A percentile compares a stretch with the other conserved stretches of the same genome.
Conservation (phyloP, 2,113 vertebrate genomes). For the Corythornis cristatus region DNA sequence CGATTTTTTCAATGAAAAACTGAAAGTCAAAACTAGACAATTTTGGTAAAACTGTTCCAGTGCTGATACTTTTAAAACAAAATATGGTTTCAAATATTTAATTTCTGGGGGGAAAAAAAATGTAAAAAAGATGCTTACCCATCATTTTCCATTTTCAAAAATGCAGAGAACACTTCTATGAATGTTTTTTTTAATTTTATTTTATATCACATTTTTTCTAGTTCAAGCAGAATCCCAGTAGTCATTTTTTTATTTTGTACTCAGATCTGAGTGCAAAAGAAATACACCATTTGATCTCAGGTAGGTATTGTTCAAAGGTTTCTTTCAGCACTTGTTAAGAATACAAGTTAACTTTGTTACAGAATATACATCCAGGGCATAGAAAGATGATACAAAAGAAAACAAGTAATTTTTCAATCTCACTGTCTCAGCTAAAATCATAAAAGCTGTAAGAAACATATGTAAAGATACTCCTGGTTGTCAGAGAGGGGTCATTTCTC, state of each 20-base stretch:
- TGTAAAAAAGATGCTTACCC: neutral
- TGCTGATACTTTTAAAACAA: neutral
- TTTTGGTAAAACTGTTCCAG: neutral
- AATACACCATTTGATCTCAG: neutral
- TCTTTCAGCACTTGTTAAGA: neutral
- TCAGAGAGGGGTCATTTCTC: neutral
- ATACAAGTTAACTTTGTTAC: conserved; percentile 30
- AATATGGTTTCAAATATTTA: conserved; percentile 9
- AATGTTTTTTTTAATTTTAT: neutral
- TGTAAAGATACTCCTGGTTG: neutral
- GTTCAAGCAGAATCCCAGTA: neutral
- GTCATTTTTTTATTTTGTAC: neutral
- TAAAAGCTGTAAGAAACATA: neutral
- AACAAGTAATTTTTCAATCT: conserved; percentile 8
- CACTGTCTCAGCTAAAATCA: neutral
- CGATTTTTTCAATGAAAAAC: neutral
- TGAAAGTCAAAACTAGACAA: neutral
- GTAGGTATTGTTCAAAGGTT: conserved; percentile 25
- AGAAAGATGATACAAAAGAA: conserved; percentile 12
- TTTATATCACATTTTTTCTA: neutral
- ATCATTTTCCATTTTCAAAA: neutral
- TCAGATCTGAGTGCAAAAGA: neutral
- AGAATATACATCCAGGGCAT: neutral
- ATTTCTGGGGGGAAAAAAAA: neutral
- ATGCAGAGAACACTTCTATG: neutral